A percentile compares a stretch with the other conserved stretches of the same genome.
These are phyloP conservation scores for Polymixis lichenea DNA, from an alignment of 2,888 invertebrate species.

Conservation along the genomic window DNA sequence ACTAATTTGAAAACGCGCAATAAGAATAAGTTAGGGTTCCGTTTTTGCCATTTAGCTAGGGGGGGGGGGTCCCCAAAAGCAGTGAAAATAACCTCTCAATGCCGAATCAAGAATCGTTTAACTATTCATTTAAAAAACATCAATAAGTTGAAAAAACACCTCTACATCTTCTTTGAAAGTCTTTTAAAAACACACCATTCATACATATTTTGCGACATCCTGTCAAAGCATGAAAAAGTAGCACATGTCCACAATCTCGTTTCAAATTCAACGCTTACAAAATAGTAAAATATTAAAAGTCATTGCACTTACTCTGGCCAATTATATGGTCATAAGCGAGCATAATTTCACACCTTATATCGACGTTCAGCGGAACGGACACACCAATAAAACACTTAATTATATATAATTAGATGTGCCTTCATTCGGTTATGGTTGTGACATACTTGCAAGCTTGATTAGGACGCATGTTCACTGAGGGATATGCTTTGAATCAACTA, in stretches of 20 bases:
- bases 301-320: slow-evolving; percentile 41
- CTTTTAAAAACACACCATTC: neutral
- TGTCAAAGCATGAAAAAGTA: slow-evolving; percentile 10
- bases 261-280: slow-evolving; percentile 38
- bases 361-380: slow-evolving; percentile 37
- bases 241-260: slow-evolving; percentile 8
- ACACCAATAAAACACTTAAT: slow-evolving; percentile 64
- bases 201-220: slow-evolving; percentile 4
- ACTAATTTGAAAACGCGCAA: too few species aligned
- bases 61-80: too few species aligned
- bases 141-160: neutral
- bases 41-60: too few species aligned
- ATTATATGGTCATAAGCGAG: slow-evolving; percentile 52
- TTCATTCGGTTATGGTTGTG: slow-evolving; percentile 35
- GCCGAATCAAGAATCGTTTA: neutral
- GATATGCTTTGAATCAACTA: neutral
- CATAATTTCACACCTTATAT: slow-evolving; percentile 63
- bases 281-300: slow-evolving; percentile 53
- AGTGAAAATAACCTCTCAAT: too few species aligned
- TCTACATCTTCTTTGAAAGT: neutral
- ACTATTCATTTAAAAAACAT: rapidly evolving
- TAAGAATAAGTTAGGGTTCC: too few species aligned
- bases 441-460: slow-evolving; percentile 26
- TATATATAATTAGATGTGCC: slow-evolving; percentile 63
- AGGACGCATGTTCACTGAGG: slow-evolving; percentile 9